Evolutionary conservation across 1,140 invertebrate genomes (phyloP).

Genomic region (Scaptomyza hsui): DNA sequence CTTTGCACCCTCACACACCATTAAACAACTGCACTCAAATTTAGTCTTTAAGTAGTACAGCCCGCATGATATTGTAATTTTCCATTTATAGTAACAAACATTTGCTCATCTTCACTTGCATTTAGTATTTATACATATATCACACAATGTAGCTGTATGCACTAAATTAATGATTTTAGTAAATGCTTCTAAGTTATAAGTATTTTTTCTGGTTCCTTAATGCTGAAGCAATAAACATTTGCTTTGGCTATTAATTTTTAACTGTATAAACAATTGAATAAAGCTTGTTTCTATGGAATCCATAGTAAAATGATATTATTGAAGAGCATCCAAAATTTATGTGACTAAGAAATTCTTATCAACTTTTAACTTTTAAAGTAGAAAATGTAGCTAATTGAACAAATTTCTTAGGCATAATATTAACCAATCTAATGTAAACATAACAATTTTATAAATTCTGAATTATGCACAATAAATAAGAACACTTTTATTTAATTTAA

Average conservation of each 20-base stretch:
- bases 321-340: too few species aligned
- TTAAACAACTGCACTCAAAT: conserved; percentile 16
- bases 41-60: conserved; percentile 24
- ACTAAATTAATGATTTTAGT: conserved; percentile 57
- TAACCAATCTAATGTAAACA: too few species aligned
- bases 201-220: conserved; percentile 66
- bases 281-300: conserved; percentile 43
- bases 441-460: too few species aligned
- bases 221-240: conserved; percentile 32
- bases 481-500: too few species aligned
- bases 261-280: conserved; percentile 44
- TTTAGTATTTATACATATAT: conserved; percentile 25
- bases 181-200: conserved; percentile 29
- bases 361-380: background rate
- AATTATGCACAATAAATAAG: too few species aligned
- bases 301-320: conserved; percentile 36
- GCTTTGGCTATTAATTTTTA: conserved; percentile 43
- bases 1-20: background rate
- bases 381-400: background rate
- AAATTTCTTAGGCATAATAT: too few species aligned
- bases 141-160: conserved; percentile 11
- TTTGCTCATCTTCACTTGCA: conserved; percentile 22
- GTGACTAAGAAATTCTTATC: too few species aligned
- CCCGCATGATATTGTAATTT: conserved; percentile 48
- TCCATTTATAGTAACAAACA: conserved; percentile 22